Evolutionary conservation across 2,113 vertebrate species (phyloP), one percentile per base, ranked within the genome.

Genomic region (Platichthys flesus): DNA sequence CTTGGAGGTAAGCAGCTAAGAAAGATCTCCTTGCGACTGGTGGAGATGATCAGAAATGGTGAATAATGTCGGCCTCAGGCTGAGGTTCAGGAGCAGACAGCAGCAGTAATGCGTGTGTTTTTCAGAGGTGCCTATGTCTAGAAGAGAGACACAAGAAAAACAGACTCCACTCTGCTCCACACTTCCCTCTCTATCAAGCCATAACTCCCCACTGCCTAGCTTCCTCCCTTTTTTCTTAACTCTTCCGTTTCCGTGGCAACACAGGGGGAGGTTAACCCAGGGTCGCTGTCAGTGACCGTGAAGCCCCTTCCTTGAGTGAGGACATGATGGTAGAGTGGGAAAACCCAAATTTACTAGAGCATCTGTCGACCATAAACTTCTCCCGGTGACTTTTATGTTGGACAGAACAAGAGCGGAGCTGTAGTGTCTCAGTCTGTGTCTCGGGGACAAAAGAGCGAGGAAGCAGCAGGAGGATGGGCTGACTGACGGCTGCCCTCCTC

Each of bases 291-390:
- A 26, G 82, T 76, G 81, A 88, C 86, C 69, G 56, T 81, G 84
- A 72, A 91, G 77, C 58, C 86, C 85, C 85, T 88, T 92, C 73
- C 84, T 77, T 37, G 51, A 74, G 79, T 37, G 59, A 65, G 63
- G 56, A 77, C 81, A 79, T 55, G 76, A 71, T 74, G 35, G 76
- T 67, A 75, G 65, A 51, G 66, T 81, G 76, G 82, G 49, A 63
- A 73, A 66, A 42, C 61, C 35, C 62, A 88, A 71, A 82, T 90
- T 89, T 87, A 85, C 86, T 89, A 3, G 57, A 92, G 92, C 94
- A 95, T 95, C 94, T 95, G 93, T 92, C 84, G 87, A 70, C 88
- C 68, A 92, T 95, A 95, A 94, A 95, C 90, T 75, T 90, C 28
- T 74, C 47, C 21, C 6, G 4, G 12, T 92, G 93, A 94, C 92